These are phyloP conservation scores for Micromussa lordhowensis DNA, from an alignment of 92 coral and sea anemone species.

Conservation along the genomic window DNA sequence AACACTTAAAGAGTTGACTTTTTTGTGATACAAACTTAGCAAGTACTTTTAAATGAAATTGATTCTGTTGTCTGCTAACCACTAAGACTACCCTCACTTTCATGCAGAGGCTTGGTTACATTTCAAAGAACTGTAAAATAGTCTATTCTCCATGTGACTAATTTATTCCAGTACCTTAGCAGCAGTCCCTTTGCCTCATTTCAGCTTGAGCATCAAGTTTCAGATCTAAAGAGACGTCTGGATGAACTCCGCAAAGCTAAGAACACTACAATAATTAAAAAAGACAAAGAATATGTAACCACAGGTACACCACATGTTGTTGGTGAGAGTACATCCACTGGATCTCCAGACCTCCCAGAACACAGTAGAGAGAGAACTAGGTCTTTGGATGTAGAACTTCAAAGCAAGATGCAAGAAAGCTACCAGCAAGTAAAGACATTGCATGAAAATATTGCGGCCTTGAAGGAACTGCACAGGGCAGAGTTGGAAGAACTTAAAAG, in stretches of 20 bases:
- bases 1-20: no score
- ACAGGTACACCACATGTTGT: slow-evolving; percentile 41
- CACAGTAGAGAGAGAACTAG: slow-evolving; percentile 6
- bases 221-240: slow-evolving; percentile 71
- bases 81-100: no score
- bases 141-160: background rate
- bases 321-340: background rate
- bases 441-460: slow-evolving; percentile 35
- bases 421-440: slow-evolving; percentile 20
- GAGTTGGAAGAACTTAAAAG: slow-evolving; percentile 51
- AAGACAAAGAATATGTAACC: slow-evolving; percentile 67
- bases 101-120: no score
- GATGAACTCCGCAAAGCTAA: slow-evolving; percentile 79
- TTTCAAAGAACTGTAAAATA: no score
- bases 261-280: slow-evolving; percentile 65
- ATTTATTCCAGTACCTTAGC: background rate
- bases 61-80: no score
- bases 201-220: slow-evolving; percentile 73
- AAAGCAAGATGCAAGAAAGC: background rate
- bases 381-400: background rate
- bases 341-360: background rate
- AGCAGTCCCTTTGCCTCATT: background rate
- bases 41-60: no score
- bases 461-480: slow-evolving; percentile 49
- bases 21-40: no score